Conservation (phyloP, 2,113 vertebrate species). For the Etheostoma cragini region DNA sequence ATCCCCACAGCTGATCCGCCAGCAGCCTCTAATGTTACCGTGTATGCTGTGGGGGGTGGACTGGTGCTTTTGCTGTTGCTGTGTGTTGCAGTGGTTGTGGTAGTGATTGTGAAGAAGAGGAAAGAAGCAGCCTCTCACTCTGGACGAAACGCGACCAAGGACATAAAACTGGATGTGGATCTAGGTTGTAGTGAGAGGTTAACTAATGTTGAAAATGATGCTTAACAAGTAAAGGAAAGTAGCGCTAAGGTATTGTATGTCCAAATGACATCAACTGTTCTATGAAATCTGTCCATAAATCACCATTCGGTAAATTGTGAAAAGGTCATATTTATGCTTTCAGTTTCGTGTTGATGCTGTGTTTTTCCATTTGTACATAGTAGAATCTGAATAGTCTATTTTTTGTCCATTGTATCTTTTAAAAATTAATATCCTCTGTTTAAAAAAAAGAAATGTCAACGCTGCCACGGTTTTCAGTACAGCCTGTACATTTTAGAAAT, state of each 20-base stretch:
- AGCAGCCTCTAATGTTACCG: neutral
- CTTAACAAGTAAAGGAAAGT: neutral
- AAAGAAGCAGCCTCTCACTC: neutral
- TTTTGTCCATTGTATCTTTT: neutral
- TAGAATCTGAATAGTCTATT: neutral
- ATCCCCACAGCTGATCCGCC: neutral
- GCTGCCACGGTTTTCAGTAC: neutral
- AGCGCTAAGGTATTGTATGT: neutral
- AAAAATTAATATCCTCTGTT: neutral
- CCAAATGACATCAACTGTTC: neutral
- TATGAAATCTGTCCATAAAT: neutral
- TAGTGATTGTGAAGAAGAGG: slow-evolving; percentile 41
- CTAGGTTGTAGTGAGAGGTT: slow-evolving; percentile 31
- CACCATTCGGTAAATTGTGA: neutral
- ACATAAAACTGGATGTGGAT: neutral
- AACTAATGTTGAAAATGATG: neutral
- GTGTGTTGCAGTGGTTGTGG: slow-evolving; percentile 10
- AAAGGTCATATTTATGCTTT: neutral
- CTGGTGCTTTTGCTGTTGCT: slow-evolving; percentile 54
- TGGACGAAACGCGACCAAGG: neutral
- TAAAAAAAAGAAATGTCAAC: neutral
- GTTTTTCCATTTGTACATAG: neutral
- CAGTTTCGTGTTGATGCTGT: neutral
- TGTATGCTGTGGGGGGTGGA: slow-evolving; percentile 13
- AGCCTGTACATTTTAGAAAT: neutral